Base-by-base conservation (phyloP, 2,113 vertebrate genomes). In the Salminus brasiliensis region DNA sequence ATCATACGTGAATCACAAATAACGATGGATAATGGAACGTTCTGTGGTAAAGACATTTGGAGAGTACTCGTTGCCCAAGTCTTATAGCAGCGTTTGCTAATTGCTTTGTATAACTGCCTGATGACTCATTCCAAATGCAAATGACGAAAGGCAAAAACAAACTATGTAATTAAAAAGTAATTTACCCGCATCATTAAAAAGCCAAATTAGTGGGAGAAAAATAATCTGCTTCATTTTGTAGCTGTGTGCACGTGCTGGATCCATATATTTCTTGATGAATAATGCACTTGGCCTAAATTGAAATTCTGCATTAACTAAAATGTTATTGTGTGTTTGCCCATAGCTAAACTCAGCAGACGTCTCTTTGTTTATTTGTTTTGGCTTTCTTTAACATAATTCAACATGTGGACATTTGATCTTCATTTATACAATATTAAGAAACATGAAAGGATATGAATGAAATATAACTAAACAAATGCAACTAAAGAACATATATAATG, bases 141-240 rank as follows among this genome's bases (percentile, higher is more conserved):
- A 78, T 65, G 68, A 85, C 62, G 75, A 79, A 80, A 53, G 23
- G 63, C 25, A 75, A 80, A 83, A 82, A 75, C 53, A 84, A 85
- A 80, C 78, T 70, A 82, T 72, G 74, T 77, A 85, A 83, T 86
- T 86, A 86, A 86, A 86, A 83, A 74, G 77, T 77, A 27, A 85
- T 88, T 83, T 83, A 81, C 66, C 74, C 53, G 55, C 82, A 79
- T 87, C 81, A 84, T 88, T 86, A 85, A 66, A 83, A 74, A 77
- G 78, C 57, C 79, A 83, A 79, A 81, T 85, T 77, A 83, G 73
- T 62, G 10, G 32, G 45, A 41, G 6, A 57, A 81, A 74, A 21
- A 25, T 21, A 74, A 72, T 60, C 21, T 36, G 60, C 21, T 78
- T 78, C 2, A 45, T 78, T 82, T 41, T 69, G 27, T 80, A 59